phyloP scores from a whole-genome alignment of 2,113 vertebrate species.

The Eolophus roseicapilla region DNA sequence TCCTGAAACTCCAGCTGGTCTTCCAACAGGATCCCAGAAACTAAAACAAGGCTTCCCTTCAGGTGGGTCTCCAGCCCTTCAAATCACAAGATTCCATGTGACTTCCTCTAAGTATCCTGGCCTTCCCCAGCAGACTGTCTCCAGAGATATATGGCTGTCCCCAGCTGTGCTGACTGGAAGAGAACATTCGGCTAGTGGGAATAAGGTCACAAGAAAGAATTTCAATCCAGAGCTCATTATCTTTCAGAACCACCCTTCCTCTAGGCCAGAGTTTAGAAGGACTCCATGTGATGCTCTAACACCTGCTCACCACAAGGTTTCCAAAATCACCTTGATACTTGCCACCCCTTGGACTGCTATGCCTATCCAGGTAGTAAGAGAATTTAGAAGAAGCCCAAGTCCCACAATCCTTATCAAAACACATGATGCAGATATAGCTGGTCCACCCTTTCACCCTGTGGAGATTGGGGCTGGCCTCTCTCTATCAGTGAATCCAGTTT shows the following conservation, averaged over 20 bases:
- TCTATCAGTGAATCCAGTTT: constrained; percentile 56
- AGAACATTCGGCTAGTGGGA: constrained; percentile 7
- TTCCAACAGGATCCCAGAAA: constrained; percentile 8
- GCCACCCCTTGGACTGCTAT: constrained; percentile 66
- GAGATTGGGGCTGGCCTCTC: constrained; percentile 43
- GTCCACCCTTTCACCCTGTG: neutral
- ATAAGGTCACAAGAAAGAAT: neutral
- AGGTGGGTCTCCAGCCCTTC: constrained; percentile 45
- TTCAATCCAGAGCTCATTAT: constrained; percentile 57
- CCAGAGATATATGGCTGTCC: constrained; percentile 56
- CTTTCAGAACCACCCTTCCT: constrained; percentile 56
- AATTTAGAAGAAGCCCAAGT: constrained; percentile 52
- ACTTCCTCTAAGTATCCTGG: constrained; percentile 43
- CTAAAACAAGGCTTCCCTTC: constrained; percentile 39
- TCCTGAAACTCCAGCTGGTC: neutral
- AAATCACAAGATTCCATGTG: constrained; percentile 68
- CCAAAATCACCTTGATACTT: constrained; percentile 71
- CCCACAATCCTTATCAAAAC: constrained; percentile 51
- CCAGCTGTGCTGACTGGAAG: constrained; percentile 34
- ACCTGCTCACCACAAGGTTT: constrained; percentile 64
- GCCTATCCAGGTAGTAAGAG: constrained; percentile 68
- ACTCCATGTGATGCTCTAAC: constrained; percentile 8
- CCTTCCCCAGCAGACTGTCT: constrained; percentile 33
- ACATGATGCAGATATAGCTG: neutral
- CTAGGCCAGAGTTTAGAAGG: constrained; percentile 36